Evolutionary conservation across 2,797 vertebrate species (phyloP).

Genomic region (Prunella strophiata): DNA sequence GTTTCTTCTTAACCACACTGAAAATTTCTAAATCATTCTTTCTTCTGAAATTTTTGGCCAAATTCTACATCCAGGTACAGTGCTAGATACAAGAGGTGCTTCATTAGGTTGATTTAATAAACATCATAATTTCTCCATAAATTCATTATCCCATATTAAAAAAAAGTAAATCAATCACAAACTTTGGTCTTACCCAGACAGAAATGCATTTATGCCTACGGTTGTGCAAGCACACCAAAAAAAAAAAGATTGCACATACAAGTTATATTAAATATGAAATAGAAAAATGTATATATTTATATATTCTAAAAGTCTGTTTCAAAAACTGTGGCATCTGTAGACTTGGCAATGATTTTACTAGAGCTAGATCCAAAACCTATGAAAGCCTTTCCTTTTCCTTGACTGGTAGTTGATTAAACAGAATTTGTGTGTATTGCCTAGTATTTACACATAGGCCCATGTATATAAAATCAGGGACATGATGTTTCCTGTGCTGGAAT

Average conservation of each 20-base stretch:
- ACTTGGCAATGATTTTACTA: slow-evolving; percentile 47
- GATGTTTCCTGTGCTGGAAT: background rate
- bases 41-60: background rate
- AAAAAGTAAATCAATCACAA: background rate
- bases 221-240: background rate
- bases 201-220: background rate
- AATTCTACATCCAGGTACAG: background rate
- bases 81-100: background rate
- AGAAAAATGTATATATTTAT: slow-evolving; percentile 55
- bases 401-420: background rate
- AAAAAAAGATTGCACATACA: background rate
- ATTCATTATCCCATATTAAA: background rate
- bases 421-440: background rate
- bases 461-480: background rate
- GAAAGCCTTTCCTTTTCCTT: background rate
- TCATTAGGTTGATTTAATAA: background rate
- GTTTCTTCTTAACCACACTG: background rate
- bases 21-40: background rate
- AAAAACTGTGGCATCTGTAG: slow-evolving; percentile 54
- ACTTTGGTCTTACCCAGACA: background rate
- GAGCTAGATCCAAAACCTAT: background rate
- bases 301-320: slow-evolving; percentile 59
- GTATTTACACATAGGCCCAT: background rate
- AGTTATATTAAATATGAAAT: slow-evolving; percentile 46
- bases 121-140: background rate